Evolutionary conservation across 2,113 vertebrate genomes (phyloP), one percentile per base, ranked within the genome.

Genomic region (Festucalex cinctus): DNA sequence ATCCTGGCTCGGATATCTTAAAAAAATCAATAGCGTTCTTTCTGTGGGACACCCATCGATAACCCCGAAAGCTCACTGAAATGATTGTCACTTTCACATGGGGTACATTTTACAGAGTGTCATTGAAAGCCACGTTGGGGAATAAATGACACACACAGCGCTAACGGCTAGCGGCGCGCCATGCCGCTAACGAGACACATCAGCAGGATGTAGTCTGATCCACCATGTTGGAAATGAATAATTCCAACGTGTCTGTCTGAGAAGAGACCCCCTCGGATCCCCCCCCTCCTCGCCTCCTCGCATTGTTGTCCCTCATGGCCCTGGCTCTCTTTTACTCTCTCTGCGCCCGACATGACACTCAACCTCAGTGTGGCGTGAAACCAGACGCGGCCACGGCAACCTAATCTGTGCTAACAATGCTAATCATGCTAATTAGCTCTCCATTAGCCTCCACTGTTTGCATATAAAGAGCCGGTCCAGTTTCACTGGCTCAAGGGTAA

Each of bases 191-290:
- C 53, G 14, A 56, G 60, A 43, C 36, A 12, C 60, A 43, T 63
- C 60, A 63, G 60, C 60, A 17, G 60, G 75, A 19, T 28, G 66
- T 65, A 49, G 74, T 63, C 74, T 81, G 76, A 78, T 75, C 70
- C 35, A 48, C 6, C 68, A 69, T 74, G 72, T 80, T 80, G 73
- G 75, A 81, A 79, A 85, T 84, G 66, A 87, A 87, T 83, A 84
- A 84, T 87, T 82, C 72, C 76, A 61, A 74, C 9, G 20, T 69
- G 74, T 22, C 37, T 63, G 60, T 63, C 60, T 39, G 60, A 24
- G 36, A 17, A 5, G 53, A 28, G 53, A 56, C 22, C 53, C 26
- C 51, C 24, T 14, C 43, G 16, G n/a, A n/a, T n/a, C 5, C 5
- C 43, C 43, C 43, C 43, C 39, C 51, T 12, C 22, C n/a, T 14